Conservation (phyloP, 2,797 vertebrate genomes). For the Corythornis leucogaster region DNA sequence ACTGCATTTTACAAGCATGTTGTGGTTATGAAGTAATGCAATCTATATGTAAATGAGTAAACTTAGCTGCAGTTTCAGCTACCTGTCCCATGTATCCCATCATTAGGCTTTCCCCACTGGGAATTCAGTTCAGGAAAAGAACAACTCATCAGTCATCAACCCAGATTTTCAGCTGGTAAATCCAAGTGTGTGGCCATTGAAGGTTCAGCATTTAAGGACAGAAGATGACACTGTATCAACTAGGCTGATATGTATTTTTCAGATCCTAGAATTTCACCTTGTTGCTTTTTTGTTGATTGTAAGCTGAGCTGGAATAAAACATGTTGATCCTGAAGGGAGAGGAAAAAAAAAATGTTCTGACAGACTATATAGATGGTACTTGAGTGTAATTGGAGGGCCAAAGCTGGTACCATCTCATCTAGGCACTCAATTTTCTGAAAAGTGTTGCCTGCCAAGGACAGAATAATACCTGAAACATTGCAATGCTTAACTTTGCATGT, state of each 20-base stretch:
- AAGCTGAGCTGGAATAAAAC: not conserved
- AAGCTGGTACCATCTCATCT: not conserved
- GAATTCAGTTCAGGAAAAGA: not conserved
- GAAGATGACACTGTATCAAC: not conserved
- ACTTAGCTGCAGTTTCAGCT: not conserved
- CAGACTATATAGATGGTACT: not conserved
- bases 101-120: not conserved
- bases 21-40: not conserved
- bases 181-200: not conserved
- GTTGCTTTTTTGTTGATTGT: not conserved
- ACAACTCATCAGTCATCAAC: not conserved
- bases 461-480: not conserved
- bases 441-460: not conserved
- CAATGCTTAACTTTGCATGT: not conserved
- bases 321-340: not conserved
- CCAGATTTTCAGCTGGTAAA: not conserved
- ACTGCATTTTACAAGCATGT: not conserved
- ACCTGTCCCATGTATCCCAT: not conserved
- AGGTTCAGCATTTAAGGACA: not conserved
- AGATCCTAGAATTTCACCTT: not conserved
- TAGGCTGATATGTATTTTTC: accelerated
- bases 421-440: not conserved
- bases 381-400: not conserved
- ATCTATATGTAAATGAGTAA: not conserved
- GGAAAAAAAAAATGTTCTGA: not conserved